phyloP scores from a whole-genome alignment of 2,797 vertebrate genomes.

The Tapirus indicus region DNA sequence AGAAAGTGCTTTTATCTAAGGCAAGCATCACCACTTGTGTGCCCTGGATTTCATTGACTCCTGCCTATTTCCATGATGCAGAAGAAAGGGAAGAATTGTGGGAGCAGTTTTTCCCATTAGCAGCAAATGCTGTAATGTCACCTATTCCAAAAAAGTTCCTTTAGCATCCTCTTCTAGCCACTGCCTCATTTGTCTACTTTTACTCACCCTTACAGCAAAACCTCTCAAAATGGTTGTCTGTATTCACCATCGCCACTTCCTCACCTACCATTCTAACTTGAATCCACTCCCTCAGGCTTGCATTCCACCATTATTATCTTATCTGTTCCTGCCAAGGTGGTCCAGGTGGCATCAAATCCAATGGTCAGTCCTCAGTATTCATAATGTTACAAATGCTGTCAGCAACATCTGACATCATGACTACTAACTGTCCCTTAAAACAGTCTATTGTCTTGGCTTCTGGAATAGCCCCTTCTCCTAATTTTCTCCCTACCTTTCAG shows the following conservation, averaged over 20 bases:
- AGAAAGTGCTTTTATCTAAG: not conserved
- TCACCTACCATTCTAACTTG: not conserved
- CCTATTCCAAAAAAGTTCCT: not conserved
- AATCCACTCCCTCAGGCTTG: not conserved
- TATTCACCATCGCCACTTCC: not conserved
- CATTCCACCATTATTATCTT: too few relatives aligned
- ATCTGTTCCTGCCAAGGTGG: not conserved
- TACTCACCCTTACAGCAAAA: not conserved
- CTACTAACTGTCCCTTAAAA: not conserved
- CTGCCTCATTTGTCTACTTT: not conserved
- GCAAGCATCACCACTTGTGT: not conserved
- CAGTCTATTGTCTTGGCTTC: not conserved
- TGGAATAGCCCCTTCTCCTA: not conserved
- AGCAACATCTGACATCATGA: not conserved
- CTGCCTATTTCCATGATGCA: not conserved
- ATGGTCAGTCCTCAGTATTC: not conserved
- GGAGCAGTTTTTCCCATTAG: not conserved
- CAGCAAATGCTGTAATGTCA: not conserved
- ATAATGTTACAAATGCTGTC: not conserved
- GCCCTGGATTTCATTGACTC: not conserved
- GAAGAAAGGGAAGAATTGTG: not conserved
- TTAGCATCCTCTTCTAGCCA: not conserved
- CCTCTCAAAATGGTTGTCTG: accelerated
- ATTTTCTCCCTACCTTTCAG: not conserved
- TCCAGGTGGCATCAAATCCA: not conserved